A percentile compares a stretch with the other conserved stretches of the same genome.
Conservation (phyloP, 2,888 invertebrate species). For the Hypercompe scribonia region DNA sequence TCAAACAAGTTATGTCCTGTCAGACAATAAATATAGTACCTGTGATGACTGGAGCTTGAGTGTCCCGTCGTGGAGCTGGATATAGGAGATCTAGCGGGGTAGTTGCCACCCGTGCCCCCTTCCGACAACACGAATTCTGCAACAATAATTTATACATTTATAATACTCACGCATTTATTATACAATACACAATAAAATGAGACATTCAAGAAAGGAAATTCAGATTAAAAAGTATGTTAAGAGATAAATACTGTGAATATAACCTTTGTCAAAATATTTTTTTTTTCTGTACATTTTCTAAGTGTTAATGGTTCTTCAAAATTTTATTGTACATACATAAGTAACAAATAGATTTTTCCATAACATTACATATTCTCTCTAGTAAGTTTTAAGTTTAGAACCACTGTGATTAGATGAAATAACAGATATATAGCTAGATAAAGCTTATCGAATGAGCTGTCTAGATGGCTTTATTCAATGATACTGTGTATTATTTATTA, state of each 20-base stretch:
- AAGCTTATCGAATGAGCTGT: neutral
- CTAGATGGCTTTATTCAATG: neutral
- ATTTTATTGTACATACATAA: too few relatives aligned
- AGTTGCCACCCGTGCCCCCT: conserved; percentile 68
- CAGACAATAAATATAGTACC: conserved; percentile 55
- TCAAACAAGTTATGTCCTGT: neutral
- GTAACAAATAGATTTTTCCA: neutral
- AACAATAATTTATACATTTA: conserved; percentile 47
- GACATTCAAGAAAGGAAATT: neutral
- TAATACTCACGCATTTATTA: neutral
- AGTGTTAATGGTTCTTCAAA: too few relatives aligned
- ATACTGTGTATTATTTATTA: neutral
- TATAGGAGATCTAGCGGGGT: conserved; percentile 80
- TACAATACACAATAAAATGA: neutral
- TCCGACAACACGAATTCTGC: conserved; percentile 82
- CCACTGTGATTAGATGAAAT: too few relatives aligned
- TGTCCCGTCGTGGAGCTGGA: conserved; percentile 83
- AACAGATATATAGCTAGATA: neutral
- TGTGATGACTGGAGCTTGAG: conserved; percentile 84
- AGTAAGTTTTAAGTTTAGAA: neutral
- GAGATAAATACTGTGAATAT: neutral
- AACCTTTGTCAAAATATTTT: neutral
- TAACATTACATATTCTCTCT: neutral
- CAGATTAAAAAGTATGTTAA: neutral
- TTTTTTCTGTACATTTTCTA: neutral